Evolutionary conservation across 1,140 invertebrate genomes (phyloP), one percentile per base, ranked within the genome.

Genomic region (Drosophila ercepeae): DNA sequence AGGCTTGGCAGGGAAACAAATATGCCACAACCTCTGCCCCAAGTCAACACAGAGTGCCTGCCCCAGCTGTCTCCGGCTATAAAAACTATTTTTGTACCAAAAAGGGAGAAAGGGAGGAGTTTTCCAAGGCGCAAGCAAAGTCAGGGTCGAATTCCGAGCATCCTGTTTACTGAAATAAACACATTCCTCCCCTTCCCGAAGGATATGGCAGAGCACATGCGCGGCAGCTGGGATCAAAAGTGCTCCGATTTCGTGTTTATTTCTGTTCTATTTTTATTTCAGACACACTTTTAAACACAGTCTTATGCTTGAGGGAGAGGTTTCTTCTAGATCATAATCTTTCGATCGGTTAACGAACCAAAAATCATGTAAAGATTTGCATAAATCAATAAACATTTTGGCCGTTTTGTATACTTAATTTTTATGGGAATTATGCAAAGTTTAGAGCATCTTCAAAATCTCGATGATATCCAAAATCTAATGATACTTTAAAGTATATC

Each of bases 311-410:
- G 21, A 7, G 5, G 54, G 34, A 39, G 3, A 41, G 34, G 0
- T 48, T 2, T 61, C 7, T 11, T 5, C 16, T 16, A 39, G 58
- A 73, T 73, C 46, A 25, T 46, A 50, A 59, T 61, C 60, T 64
- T 6, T 8, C 46, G 46, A 48, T 52, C 58, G 27, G 48, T 57
- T 61, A 72, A 72, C 59, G 57, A 72, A 72, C 50, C 42, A 36
- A 9, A 9, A 53, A 11, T 42, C 34, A 23, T 69, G 58, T 52
- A 19, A 23, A 27, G 41, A 88, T 86, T 81, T 60, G 53, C 82
- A 86, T 86, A 86, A 88, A 88, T 81, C 81, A 70, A 86, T 86
- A 84, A 86, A 81, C 76, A 74, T 75, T 65, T 64, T 58, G 44
- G n/a, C n/a, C 53, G 34, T 60, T 32, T 46, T 50, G 51, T 73